Base-by-base conservation (phyloP, 1,140 invertebrate genomes). In the Antheraea pernyi region DNA sequence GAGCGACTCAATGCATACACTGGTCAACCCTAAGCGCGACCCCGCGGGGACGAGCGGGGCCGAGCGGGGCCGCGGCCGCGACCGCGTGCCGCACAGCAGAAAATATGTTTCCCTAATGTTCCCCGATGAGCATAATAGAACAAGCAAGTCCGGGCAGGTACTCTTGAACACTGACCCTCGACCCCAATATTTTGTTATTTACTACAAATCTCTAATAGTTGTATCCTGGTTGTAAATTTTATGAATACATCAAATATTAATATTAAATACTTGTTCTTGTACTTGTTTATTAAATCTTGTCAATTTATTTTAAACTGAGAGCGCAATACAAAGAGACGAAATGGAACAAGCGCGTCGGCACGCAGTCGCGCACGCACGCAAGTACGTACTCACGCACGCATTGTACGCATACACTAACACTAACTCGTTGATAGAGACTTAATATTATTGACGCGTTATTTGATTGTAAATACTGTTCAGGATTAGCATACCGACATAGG, bases 371-470 rank as follows among this genome's bases (percentile, higher is more conserved):
- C 67, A 19, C 53, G 59, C 36, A 58, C 48, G 37, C 60, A n/a
- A n/a, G n/a, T n/a, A 22, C 19, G 53, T 30, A 30, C 22, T 30
- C 16, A 66, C 68, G 39, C 53, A 58, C 36, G 58, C 53, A 37
- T 13, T 42, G 64, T 19, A 64, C 68, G 64, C n/a, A 76, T 68
- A 72, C 72, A 79, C 82, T 86, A 82, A 86, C 80, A 77, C 88
- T 91, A 91, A 88, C 88, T 91, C 86, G 86, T 88, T 91, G 88
- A 89, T 89, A 88, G 82, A 87, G 77, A 86, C 88, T 89, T 91
- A 89, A 8, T 39, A 59, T 67, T 59, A 37, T 59, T n/a, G 59
- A 67, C 48, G 65, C 65, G 30, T 36, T 59, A 10, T 59, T 67
- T 59, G 65, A 59, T 11, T 37, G 65, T 59, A 67, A 58, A 66